Evolutionary conservation across 2,113 vertebrate genomes (phyloP), one percentile per base, ranked within the genome.

Genomic region (Ailurus styani): DNA sequence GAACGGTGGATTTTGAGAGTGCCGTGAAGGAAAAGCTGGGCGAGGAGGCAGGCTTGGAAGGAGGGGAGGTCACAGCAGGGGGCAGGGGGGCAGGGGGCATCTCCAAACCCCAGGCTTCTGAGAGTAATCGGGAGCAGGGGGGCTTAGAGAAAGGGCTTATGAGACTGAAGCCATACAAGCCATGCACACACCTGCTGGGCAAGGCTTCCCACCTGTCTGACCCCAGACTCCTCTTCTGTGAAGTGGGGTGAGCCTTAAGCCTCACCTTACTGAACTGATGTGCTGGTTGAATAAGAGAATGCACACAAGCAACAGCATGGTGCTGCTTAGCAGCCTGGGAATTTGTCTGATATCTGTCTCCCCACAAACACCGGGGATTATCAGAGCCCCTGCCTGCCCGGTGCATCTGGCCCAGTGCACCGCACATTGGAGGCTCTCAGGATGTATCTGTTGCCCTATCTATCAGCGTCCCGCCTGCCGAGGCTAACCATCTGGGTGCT

Each of bases 251-350:
- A 10, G 40, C 60, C 2, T 21, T 0, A 5, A 75, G 6, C 29
- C 57, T 54, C 27, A 0, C 15, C 20, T 7, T 20, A 0, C 0
- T 5, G 79, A 4, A 9, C 7, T 0, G 21, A n/a, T 0, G 0
- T 0, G 23, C 17, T 0, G 9, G 13, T 10, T 5, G 62, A 37
- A 55, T 12, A 37, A 40, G 66, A 47, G 9, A 20, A 18, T 0
- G 8, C 29, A 0, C 7, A 15, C 7, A 6, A 20, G 50, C 57
- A 1, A 12, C 37, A 5, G 72, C 12, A 12, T 0, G 0, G 21
- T 4, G 25, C 17, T 3, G 0, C 81, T 62, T 5, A 45, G 52
- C 14, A 3, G 5, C 5, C 17, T 29, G 15, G 1, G 14, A 0
- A 1, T 64, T 37, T 14, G 62, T 37, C n/a, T 6, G 0, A 0